A percentile compares a stretch with the other conserved stretches of the same genome.
These are phyloP conservation scores for Excalfactoria chinensis DNA, from an alignment of 2,113 vertebrate genomes.

Conservation along the genomic window DNA sequence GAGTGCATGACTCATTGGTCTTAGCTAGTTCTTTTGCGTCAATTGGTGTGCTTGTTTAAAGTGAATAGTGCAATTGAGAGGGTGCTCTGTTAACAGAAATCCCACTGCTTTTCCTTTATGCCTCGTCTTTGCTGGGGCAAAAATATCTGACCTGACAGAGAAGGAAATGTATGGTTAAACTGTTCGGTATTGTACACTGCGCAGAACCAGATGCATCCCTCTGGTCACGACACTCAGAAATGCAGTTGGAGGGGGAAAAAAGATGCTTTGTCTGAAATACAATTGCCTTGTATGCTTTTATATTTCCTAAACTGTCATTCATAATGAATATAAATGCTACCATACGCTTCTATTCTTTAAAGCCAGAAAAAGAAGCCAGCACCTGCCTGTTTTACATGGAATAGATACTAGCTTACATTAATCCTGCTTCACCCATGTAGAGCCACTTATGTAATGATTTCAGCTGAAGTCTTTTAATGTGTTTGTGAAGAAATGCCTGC, in stretches of 20 bases:
- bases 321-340: not conserved
- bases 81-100: not conserved
- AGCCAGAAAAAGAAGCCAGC: not conserved
- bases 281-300: not conserved
- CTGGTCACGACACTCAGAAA: not conserved
- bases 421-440: accelerated
- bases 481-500: not conserved
- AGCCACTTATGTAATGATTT: not conserved
- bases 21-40: not conserved
- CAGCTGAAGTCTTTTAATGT: not conserved
- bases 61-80: not conserved
- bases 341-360: not conserved
- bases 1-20: not conserved
- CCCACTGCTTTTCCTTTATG: not conserved
- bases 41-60: not conserved
- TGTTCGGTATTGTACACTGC: not conserved
- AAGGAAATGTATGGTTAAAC: not conserved
- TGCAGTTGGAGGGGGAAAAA: not conserved
- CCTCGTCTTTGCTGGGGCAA: not conserved
- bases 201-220: not conserved
- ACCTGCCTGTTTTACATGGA: not conserved
- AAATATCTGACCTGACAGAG: not conserved
- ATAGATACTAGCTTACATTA: not conserved
- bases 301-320: not conserved
- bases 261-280: not conserved